These are phyloP conservation scores for Drosophila parabipectinata DNA, from an alignment of 1,140 invertebrate genomes.

Conservation along the genomic window DNA sequence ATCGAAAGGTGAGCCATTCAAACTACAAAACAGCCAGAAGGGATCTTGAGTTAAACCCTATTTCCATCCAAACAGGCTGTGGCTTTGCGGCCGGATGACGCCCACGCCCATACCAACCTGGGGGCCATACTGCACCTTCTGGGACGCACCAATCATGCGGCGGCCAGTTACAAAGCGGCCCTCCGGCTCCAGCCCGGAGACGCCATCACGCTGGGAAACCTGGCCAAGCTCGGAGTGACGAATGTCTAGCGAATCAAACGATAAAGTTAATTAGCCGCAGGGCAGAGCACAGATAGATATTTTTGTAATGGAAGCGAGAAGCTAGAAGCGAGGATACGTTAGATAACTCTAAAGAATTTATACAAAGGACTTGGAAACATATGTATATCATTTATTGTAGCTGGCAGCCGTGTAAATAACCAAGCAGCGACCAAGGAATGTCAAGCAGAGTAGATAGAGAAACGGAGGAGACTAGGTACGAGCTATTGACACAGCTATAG, in stretches of 20 bases:
- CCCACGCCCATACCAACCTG: constrained; percentile 95
- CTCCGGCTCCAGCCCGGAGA: constrained; percentile 93
- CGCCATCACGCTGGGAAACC: constrained; percentile 93
- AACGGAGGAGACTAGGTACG: constrained; percentile 5
- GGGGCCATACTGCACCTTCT: constrained; percentile 97
- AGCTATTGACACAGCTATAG: not conserved
- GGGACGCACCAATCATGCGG: constrained; percentile 94
- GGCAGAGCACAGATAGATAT: constrained; percentile 44
- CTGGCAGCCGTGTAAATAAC: constrained; percentile 68
- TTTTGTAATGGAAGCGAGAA: constrained; percentile 55
- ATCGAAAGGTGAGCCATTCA: constrained; percentile 88
- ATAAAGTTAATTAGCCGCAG: constrained; percentile 41
- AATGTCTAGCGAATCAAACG: constrained; percentile 54
- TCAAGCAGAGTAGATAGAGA: constrained; percentile 19
- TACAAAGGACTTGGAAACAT: constrained; percentile 80
- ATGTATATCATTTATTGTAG: constrained; percentile 73
- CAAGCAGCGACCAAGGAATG: constrained; percentile 65
- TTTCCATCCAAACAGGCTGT: constrained; percentile 62
- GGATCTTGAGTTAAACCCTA: not conserved
- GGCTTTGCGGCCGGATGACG: constrained; percentile 85
- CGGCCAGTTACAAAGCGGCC: constrained; percentile 92
- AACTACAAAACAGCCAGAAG: not conserved
- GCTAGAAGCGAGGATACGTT: constrained; percentile 15
- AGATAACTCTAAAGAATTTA: constrained; percentile 81
- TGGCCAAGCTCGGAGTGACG: constrained; percentile 89